Conservation (phyloP, 2,113 vertebrate species). For the Bungarus multicinctus region DNA sequence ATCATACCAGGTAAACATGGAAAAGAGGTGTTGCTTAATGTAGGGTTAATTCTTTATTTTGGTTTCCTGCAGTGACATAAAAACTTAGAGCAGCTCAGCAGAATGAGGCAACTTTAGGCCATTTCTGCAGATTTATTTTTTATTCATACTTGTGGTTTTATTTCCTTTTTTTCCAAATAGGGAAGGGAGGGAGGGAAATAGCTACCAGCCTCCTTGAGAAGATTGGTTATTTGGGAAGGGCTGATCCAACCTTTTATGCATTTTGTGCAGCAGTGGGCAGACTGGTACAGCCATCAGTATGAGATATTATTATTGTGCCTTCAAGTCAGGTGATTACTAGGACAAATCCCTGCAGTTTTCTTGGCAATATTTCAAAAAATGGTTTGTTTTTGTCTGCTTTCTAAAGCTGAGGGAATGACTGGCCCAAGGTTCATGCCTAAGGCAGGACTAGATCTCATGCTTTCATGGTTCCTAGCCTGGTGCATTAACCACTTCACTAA, state of each 20-base stretch:
- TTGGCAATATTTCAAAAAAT: neutral
- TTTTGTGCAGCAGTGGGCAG: neutral
- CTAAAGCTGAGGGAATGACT: neutral
- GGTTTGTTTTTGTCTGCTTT: neutral
- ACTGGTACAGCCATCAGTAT: neutral
- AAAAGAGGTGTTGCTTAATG: neutral
- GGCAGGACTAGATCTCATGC: neutral
- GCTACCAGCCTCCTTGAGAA: neutral
- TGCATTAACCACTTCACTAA: neutral
- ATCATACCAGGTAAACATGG: neutral
- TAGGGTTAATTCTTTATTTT: neutral
- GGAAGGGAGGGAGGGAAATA: neutral
- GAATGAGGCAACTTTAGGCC: neutral
- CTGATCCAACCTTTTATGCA: neutral
- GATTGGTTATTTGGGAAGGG: neutral
- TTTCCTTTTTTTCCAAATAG: neutral
- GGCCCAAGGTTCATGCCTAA: neutral
- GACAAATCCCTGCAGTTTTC: neutral
- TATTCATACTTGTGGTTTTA: neutral
- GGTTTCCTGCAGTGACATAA: neutral
- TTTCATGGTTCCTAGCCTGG: neutral
- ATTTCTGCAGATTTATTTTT: neutral
- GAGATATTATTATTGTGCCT: neutral
- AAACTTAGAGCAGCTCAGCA: neutral
- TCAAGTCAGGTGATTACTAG: neutral